Evolutionary conservation across 2,888 invertebrate species (phyloP).

Genomic region (Himalopsyche japonica): DNA sequence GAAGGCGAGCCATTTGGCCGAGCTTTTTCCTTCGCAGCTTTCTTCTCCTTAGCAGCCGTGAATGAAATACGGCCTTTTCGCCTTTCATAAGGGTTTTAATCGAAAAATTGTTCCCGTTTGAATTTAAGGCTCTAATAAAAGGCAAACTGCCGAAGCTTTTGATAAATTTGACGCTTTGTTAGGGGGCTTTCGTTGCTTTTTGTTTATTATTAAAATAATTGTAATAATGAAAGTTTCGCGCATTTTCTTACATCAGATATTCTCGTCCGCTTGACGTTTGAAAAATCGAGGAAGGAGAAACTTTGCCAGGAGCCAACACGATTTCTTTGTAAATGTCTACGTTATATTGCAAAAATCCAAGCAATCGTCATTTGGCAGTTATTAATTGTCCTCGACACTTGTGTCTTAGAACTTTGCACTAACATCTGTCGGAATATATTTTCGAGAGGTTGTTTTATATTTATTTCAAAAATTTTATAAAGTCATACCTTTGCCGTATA

Average conservation of each 20-base stretch:
- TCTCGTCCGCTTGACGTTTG: not conserved
- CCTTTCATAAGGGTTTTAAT: conserved; percentile 26
- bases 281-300: not conserved
- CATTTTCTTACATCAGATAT: not conserved
- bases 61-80: conserved; percentile 3
- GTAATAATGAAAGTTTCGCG: conserved; percentile 3
- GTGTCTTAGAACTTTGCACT: too few relatives aligned
- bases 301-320: not conserved
- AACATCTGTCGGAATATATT: too few relatives aligned
- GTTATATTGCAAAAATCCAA: too few relatives aligned
- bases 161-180: conserved; percentile 23
- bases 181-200: not conserved
- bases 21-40: conserved; percentile 22
- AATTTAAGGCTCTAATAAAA: conserved; percentile 25
- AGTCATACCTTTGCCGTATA: too few relatives aligned
- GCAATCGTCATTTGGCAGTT: too few relatives aligned
- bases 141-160: conserved; percentile 22
- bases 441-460: too few relatives aligned
- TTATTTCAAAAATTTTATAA: too few relatives aligned
- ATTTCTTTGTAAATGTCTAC: not conserved
- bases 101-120: conserved; percentile 26
- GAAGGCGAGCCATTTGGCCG: not conserved
- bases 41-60: not conserved
- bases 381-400: too few relatives aligned
- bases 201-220: conserved; percentile 9